Evolutionary conservation across 1,140 invertebrate genomes (phyloP), one percentile per base, ranked within the genome.

Genomic region (Melitaea cinxia): DNA sequence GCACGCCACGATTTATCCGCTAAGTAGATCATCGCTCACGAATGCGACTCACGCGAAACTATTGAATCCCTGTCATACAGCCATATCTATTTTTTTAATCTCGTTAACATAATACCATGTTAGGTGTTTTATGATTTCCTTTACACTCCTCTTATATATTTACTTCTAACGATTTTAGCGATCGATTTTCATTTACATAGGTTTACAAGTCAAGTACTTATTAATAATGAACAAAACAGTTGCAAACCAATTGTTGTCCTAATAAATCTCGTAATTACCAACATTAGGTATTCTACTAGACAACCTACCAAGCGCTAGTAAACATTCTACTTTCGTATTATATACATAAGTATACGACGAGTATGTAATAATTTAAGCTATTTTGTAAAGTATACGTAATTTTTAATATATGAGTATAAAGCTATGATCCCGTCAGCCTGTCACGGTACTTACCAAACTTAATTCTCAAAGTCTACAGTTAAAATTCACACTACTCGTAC

Each of bases 401-500:
- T 6, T 10, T 6, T 1, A 10, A 9, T 2, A 17, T 17, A 17
- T n/a, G 37, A 17, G 15, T 9, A 17, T 14, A 42, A 42, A 5
- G 15, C 37, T 42, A 9, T 17, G 6, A 17, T 12, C 17, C 42
- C 21, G 21, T 45, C 26, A 52, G 14, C 24, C n/a, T 24, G 24
- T 57, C 54, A 26, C 12, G n/a, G 21, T 57, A 17, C 54, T 45
- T 37, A 56, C 30, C 39, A 57, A 60, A 60, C 57, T 60, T 24
- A 60, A 52, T 60, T 50, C 57, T 1, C n/a, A 54, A 91, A 91
- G 91, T 91, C 79, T 78, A 88, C 91, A 92, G 91, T 92, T 92
- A 92, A 91, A 92, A 92, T 92, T 92, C 91, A 56, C 50, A 85
- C 76, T 80, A 75, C 75, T 75, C 73, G 70, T 61, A 73, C 65